Evolutionary conservation across 2,797 vertebrate species (phyloP).

Genomic region (Sebastes steindachneri): DNA sequence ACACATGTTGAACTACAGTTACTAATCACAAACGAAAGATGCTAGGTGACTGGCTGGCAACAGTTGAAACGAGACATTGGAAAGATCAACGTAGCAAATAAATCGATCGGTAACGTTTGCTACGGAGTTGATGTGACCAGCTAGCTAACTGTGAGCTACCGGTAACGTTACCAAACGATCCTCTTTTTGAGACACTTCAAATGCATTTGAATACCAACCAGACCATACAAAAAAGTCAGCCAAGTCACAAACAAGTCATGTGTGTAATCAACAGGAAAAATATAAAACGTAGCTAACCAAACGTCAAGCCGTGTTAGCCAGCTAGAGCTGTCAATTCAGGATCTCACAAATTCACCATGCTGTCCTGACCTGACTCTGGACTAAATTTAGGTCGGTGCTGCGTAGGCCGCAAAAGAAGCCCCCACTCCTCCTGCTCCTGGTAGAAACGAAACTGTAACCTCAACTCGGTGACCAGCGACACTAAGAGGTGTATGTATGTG

Average conservation of each 20-base stretch:
- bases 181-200: conserved; percentile 18
- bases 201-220: not conserved
- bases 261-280: not conserved
- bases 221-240: not conserved
- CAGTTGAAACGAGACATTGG: not conserved
- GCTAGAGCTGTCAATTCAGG: conserved; percentile 58
- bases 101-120: conserved; percentile 35
- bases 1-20: not conserved
- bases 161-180: conserved; percentile 55
- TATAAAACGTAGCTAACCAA: not conserved
- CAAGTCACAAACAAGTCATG: not conserved
- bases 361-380: conserved; percentile 57
- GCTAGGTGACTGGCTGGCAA: not conserved
- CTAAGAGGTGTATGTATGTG: not conserved
- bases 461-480: not conserved
- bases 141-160: conserved; percentile 71
- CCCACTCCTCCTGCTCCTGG: conserved; percentile 48
- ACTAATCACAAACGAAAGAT: not conserved
- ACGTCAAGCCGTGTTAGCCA: not conserved
- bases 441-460: conserved; percentile 37
- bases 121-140: conserved; percentile 52
- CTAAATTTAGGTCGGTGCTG: conserved; percentile 83
- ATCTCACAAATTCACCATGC: conserved; percentile 38
- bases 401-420: conserved; percentile 72
- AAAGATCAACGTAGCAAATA: not conserved